Conservation (phyloP, 2,113 vertebrate species). For the Gallinago paraguaiae region DNA sequence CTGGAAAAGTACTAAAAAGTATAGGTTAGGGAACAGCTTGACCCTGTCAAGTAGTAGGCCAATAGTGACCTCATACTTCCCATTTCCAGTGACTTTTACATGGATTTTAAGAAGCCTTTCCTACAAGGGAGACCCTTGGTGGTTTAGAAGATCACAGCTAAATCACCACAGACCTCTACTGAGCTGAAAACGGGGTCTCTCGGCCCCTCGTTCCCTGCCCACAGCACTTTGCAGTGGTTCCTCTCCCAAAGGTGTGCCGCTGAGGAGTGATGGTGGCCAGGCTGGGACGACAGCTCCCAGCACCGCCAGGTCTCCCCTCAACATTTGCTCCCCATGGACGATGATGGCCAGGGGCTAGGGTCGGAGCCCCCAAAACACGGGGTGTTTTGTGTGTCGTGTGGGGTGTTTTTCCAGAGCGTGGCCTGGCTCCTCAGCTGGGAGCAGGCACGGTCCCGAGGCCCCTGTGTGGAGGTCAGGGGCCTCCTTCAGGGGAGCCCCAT, state of each 20-base stretch:
- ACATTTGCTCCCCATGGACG: fast-evolving
- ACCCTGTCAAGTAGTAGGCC: background rate
- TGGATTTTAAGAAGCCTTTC: background rate
- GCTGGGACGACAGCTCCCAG: fast-evolving
- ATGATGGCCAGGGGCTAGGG: fast-evolving
- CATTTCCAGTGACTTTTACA: background rate
- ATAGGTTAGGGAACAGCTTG: background rate
- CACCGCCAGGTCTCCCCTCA: fast-evolving
- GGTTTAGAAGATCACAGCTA: background rate
- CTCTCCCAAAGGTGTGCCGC: fast-evolving
- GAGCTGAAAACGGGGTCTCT: no score
- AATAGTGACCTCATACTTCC: background rate
- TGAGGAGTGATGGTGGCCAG: background rate
- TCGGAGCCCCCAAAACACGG: no score
- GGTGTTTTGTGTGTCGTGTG: no score
- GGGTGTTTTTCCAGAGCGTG: background rate
- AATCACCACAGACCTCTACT: background rate
- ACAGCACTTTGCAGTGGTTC: fast-evolving
- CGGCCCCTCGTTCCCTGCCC: fast-evolving
- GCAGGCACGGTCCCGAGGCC: background rate
- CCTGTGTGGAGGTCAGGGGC: fast-evolving
- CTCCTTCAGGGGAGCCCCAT: no score
- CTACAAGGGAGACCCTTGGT: background rate
- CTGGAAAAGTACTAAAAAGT: background rate
- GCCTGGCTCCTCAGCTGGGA: background rate